Evolutionary conservation across 2,113 vertebrate genomes (phyloP).

Genomic region (Megaleporinus macrocephalus): DNA sequence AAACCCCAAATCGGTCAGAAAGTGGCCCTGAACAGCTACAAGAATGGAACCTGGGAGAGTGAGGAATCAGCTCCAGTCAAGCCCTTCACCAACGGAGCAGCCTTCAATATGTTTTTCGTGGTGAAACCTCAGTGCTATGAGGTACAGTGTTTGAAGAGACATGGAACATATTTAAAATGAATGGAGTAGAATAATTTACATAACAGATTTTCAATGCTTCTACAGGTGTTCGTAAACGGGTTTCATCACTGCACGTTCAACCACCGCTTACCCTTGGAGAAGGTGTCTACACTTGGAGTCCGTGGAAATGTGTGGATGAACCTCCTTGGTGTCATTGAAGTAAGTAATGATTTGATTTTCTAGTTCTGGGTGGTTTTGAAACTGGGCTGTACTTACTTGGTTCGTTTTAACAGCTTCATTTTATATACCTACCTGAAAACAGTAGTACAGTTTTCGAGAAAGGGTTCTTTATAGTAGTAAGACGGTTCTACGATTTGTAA

Average conservation of each 20-base stretch:
- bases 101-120: neutral
- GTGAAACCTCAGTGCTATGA: conserved; percentile 23
- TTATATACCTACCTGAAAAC: too few relatives aligned
- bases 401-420: neutral
- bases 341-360: neutral
- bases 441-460: too few relatives aligned
- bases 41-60: neutral
- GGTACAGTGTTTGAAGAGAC: neutral
- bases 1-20: conserved; percentile 10
- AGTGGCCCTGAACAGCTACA: conserved; percentile 13
- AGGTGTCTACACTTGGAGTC: neutral
- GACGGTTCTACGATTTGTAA: too few relatives aligned
- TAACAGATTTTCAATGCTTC: too few relatives aligned
- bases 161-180: too few relatives aligned
- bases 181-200: too few relatives aligned
- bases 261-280: conserved; percentile 26
- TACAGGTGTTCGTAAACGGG: neutral
- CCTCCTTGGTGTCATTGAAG: neutral
- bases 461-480: too few relatives aligned
- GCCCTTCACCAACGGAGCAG: conserved; percentile 19
- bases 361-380: neutral
- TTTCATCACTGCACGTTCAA: neutral
- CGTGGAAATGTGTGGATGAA: neutral
- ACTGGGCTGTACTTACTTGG: too few relatives aligned
- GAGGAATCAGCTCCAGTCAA: conserved; percentile 13